These are phyloP conservation scores for Ormyrus nitidulus DNA, from an alignment of 2,888 invertebrate genomes.

Conservation along the genomic window DNA sequence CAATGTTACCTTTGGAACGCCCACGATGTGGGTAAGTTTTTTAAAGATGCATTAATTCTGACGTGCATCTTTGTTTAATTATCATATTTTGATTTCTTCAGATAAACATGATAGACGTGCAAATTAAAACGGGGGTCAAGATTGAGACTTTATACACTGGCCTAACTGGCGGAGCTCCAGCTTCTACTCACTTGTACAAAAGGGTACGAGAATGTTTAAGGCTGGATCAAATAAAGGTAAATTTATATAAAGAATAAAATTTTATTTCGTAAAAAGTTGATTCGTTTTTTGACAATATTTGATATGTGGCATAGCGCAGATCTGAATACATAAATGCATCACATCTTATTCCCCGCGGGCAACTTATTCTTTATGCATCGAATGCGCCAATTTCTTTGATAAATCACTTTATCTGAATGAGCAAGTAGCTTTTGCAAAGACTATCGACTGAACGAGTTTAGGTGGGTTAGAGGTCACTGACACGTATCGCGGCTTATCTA, in stretches of 20 bases:
- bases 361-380: too few relatives aligned
- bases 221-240: slow-evolving; percentile 77
- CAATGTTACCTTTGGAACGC: slow-evolving; percentile 85
- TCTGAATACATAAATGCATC: too few relatives aligned
- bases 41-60: not conserved
- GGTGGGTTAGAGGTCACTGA: slow-evolving; percentile 45
- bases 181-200: slow-evolving; percentile 80
- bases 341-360: too few relatives aligned
- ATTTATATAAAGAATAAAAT: not conserved
- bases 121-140: slow-evolving; percentile 75
- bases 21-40: slow-evolving; percentile 83
- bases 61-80: too few relatives aligned
- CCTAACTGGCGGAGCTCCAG: slow-evolving; percentile 84
- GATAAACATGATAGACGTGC: slow-evolving; percentile 82
- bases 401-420: too few relatives aligned
- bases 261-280: too few relatives aligned
- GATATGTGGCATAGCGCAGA: too few relatives aligned
- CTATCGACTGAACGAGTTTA: slow-evolving; percentile 44
- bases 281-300: too few relatives aligned
- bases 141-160: slow-evolving; percentile 78
- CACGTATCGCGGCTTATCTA: slow-evolving; percentile 62
- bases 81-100: slow-evolving; percentile 63
- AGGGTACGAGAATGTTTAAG: slow-evolving; percentile 76
- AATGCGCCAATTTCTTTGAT: too few relatives aligned
- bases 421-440: not conserved